Evolutionary conservation across 2,888 invertebrate genomes (phyloP).

Genomic region (Lissocephala sabroskyi): DNA sequence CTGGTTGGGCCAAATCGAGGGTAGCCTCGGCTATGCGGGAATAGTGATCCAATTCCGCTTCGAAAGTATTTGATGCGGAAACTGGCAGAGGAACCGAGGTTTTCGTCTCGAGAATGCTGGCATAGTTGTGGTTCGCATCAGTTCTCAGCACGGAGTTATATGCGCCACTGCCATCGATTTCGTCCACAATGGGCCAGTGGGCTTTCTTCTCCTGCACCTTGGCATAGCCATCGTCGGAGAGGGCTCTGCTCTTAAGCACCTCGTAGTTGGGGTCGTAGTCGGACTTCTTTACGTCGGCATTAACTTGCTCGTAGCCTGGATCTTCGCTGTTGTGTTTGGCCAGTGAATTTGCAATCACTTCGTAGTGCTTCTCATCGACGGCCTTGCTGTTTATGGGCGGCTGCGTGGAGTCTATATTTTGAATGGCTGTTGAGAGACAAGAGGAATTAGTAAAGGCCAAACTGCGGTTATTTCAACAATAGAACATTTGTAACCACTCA

Average conservation of each 20-base stretch:
- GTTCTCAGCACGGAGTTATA: slow-evolving; percentile 69
- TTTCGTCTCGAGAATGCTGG: slow-evolving; percentile 70
- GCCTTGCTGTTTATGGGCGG: slow-evolving; percentile 19
- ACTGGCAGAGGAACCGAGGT: background rate
- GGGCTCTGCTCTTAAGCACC: slow-evolving; percentile 75
- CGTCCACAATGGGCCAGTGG: slow-evolving; percentile 36
- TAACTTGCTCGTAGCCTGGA: slow-evolving; percentile 80
- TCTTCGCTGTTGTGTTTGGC: slow-evolving; percentile 74
- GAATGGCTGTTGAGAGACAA: slow-evolving; percentile 19
- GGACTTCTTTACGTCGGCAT: slow-evolving; percentile 64
- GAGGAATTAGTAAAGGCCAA: background rate
- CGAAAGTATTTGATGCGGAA: background rate
- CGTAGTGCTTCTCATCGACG: slow-evolving; percentile 61
- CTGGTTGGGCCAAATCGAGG: slow-evolving; percentile 9
- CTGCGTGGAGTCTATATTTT: slow-evolving; percentile 15
- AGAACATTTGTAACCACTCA: too few species aligned
- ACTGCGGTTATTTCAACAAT: background rate
- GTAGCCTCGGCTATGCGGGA: slow-evolving; percentile 56
- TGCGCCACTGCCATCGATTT: slow-evolving; percentile 46
- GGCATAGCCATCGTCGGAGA: slow-evolving; percentile 71
- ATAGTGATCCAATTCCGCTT: slow-evolving; percentile 24
- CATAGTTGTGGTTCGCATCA: slow-evolving; percentile 67
- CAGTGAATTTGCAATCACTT: slow-evolving; percentile 67
- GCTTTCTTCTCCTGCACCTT: slow-evolving; percentile 70
- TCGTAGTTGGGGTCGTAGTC: slow-evolving; percentile 87